Conservation (phyloP, 2,797 vertebrate species). For the Pteropus rufus region DNA sequence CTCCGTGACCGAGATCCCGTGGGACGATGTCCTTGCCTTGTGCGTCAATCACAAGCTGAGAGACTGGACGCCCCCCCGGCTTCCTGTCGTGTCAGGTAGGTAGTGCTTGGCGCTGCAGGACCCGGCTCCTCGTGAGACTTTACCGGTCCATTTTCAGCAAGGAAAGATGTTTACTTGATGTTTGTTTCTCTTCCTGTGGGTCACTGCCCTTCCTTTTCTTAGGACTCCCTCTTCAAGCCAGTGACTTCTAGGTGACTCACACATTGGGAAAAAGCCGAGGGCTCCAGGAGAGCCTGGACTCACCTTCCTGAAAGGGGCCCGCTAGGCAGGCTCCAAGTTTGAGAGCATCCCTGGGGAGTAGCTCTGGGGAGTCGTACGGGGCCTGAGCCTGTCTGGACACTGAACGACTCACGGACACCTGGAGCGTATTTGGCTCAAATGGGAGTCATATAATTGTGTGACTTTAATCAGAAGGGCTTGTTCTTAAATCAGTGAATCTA, state of each 20-base stretch:
- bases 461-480: background rate
- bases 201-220: background rate
- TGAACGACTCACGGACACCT: background rate
- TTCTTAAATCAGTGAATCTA: background rate
- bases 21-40: constrained; percentile 90
- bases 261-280: background rate
- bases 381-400: background rate
- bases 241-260: background rate
- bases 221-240: background rate
- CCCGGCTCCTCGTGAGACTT: background rate
- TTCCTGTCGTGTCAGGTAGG: constrained; percentile 83
- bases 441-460: background rate
- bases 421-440: background rate
- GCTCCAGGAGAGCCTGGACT: background rate
- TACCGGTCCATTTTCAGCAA: background rate
- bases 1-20: constrained; percentile 87
- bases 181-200: background rate
- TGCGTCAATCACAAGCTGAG: constrained; percentile 95
- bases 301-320: background rate
- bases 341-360: background rate
- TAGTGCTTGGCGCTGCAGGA: fast-evolving
- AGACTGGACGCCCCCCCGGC: constrained; percentile 88
- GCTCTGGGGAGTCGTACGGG: background rate
- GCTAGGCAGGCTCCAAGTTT: background rate
- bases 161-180: background rate